Evolutionary conservation across 2,888 invertebrate species (phyloP).

Genomic region (Eupithecia insigniata): DNA sequence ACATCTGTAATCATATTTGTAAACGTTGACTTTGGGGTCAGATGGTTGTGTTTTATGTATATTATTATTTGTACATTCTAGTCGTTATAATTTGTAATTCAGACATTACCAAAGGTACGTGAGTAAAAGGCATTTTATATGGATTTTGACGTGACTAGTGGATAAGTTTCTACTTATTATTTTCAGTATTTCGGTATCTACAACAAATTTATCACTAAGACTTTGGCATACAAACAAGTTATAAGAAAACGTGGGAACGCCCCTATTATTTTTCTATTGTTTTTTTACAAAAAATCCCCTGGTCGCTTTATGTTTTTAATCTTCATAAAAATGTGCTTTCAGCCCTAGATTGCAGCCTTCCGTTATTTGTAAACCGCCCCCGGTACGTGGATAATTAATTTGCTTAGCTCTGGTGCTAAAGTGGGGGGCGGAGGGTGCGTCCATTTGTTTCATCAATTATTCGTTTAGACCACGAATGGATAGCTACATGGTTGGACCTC

Average conservation of each 20-base stretch:
- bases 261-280: not conserved
- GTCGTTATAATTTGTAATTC: not conserved
- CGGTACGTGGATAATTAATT: slow-evolving; percentile 60
- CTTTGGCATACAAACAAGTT: not conserved
- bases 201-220: not conserved
- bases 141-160: too few relatives aligned
- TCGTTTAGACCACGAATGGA: slow-evolving; percentile 55
- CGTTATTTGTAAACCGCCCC: slow-evolving; percentile 40
- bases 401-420: slow-evolving; percentile 50
- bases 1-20: not conserved
- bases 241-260: not conserved
- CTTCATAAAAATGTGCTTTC: slow-evolving; percentile 19
- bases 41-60: not conserved
- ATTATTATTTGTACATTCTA: not conserved
- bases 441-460: slow-evolving; percentile 76
- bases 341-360: slow-evolving; percentile 31
- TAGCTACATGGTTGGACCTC: slow-evolving; percentile 1
- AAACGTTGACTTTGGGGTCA: not conserved
- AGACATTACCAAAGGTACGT: too few relatives aligned
- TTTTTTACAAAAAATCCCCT: not conserved
- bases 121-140: too few relatives aligned
- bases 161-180: not conserved
- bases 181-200: not conserved
- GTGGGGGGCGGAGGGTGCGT: slow-evolving; percentile 40
- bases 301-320: slow-evolving; percentile 15